Evolutionary conservation across 1,140 invertebrate genomes (phyloP).

Genomic region (Leptestheria dahalacensis): DNA sequence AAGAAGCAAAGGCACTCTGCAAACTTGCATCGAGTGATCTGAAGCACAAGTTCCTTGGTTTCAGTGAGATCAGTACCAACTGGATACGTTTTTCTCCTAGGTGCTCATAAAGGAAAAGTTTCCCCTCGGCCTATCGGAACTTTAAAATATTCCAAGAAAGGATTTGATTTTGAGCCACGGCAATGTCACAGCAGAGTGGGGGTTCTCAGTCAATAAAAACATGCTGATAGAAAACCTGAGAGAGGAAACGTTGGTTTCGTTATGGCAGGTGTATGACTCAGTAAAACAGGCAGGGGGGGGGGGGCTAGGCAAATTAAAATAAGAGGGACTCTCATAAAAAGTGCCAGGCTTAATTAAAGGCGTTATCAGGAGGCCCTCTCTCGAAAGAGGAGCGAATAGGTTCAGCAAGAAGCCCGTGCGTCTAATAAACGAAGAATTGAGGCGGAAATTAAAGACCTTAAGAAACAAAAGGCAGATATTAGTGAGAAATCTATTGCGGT

Average conservation of each 20-base stretch:
- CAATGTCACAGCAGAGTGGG: neutral
- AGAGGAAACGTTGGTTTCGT: neutral
- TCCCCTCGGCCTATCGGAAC: neutral
- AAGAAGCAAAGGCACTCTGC: neutral
- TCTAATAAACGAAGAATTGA: no score
- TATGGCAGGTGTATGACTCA: conserved; percentile 1
- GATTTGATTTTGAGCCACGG: neutral
- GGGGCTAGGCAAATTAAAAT: neutral
- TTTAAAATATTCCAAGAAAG: neutral
- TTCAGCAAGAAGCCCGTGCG: no score
- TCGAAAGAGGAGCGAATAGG: neutral
- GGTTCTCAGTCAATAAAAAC: conserved; percentile 1
- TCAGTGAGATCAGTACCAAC: neutral
- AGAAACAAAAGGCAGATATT: no score
- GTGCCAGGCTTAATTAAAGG: neutral
- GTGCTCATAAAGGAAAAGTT: neutral
- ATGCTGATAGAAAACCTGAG: conserved; percentile 7
- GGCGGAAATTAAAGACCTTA: no score
- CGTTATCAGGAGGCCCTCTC: neutral
- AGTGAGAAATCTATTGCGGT: no score
- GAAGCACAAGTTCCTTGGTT: neutral
- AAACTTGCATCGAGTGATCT: neutral
- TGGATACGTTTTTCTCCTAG: conserved; percentile 1
- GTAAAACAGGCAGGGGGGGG: neutral
- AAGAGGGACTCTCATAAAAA: neutral